Evolutionary conservation across 2,888 invertebrate species (phyloP).

Genomic region (Tenthredo mesomela): DNA sequence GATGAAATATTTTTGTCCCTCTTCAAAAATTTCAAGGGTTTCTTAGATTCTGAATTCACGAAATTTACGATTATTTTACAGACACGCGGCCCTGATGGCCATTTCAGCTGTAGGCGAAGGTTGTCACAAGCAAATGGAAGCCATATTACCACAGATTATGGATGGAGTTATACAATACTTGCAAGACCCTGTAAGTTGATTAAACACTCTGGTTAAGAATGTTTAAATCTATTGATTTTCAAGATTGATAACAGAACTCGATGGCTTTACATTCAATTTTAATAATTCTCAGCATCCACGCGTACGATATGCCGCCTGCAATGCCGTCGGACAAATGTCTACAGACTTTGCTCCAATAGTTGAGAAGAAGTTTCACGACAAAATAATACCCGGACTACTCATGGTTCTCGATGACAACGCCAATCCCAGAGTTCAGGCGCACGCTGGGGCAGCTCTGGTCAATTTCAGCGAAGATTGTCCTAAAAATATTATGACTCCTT

Average conservation of each 20-base stretch:
- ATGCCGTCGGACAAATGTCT: constrained; percentile 99
- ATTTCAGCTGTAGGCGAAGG: constrained; percentile 99
- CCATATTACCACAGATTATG: constrained; percentile 95
- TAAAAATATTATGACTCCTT: constrained; percentile 93
- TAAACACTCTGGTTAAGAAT: constrained; percentile 13
- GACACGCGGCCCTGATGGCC: constrained; percentile 99
- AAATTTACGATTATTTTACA: constrained; percentile 61
- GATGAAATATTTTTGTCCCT: neutral
- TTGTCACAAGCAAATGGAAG: constrained; percentile 99
- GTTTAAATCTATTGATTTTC: neutral
- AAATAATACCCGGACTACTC: constrained; percentile 95
- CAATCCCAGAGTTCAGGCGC: constrained; percentile 94
- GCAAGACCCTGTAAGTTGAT: constrained; percentile 86
- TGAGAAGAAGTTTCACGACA: constrained; percentile 98
- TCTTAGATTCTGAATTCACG: neutral
- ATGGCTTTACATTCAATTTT: constrained; percentile 51
- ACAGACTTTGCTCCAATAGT: constrained; percentile 98
- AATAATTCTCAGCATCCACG: constrained; percentile 86
- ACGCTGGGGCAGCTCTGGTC: constrained; percentile 96
- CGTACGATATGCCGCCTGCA: constrained; percentile 98
- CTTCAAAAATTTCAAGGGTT: neutral
- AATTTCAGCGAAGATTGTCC: constrained; percentile 99
- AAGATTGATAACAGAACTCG: neutral
- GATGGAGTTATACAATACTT: constrained; percentile 93
- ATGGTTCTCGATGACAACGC: constrained; percentile 93